Evolutionary conservation across 2,113 vertebrate species (phyloP).

Genomic region (Poicephalus meyeri): DNA sequence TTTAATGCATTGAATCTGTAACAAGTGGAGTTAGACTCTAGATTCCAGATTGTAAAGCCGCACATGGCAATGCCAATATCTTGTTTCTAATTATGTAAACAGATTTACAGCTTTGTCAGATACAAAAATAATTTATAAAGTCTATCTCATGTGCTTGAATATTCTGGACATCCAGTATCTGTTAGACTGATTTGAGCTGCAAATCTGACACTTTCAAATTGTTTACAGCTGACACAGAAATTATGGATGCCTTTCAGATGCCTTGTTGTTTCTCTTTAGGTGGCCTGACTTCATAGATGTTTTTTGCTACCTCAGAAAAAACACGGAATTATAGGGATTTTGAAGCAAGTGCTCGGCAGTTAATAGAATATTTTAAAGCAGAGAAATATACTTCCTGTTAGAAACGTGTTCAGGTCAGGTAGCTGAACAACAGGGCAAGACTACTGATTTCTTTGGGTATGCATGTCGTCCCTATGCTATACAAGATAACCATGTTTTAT

Average conservation of each 20-base stretch:
- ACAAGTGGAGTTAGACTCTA: not conserved
- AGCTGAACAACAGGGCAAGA: not conserved
- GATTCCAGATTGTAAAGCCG: not conserved
- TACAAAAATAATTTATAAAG: not conserved
- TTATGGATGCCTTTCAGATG: conserved; percentile 10
- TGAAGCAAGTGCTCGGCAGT: conserved; percentile 12
- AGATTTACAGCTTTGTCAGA: not conserved
- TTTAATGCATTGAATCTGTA: not conserved
- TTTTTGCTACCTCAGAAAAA: conserved; percentile 26
- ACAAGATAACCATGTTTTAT: not conserved
- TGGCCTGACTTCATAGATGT: not conserved
- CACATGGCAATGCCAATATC: not conserved
- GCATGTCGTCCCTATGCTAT: not conserved
- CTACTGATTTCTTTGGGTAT: not conserved
- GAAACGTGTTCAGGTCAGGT: conserved; percentile 11
- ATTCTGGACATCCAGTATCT: not conserved
- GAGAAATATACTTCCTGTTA: not conserved
- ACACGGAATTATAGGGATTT: conserved; percentile 12
- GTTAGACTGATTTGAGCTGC: not conserved
- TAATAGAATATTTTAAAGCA: conserved; percentile 48
- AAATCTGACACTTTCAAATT: conserved; percentile 22
- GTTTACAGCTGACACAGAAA: conserved; percentile 1
- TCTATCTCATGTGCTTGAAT: not conserved
- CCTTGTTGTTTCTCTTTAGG: not conserved
- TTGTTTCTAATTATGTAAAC: not conserved